phyloP scores from a whole-genome alignment of 2,888 invertebrate genomes.

The Drosophila rellima region DNA sequence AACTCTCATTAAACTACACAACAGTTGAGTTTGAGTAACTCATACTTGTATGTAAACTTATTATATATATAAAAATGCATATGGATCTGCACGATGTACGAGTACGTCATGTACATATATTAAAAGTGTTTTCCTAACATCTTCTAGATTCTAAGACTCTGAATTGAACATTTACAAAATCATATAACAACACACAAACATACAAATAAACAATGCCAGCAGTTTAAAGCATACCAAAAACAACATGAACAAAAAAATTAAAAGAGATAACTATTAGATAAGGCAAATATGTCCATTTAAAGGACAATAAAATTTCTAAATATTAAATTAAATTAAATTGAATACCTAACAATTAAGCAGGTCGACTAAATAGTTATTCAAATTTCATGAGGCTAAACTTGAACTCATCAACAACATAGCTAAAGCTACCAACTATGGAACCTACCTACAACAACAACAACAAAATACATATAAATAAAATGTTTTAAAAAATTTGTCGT shows the following conservation, averaged over 20 bases:
- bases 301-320: constrained; percentile 79
- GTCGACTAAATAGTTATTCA: constrained; percentile 50
- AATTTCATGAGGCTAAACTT: constrained; percentile 50
- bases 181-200: constrained; percentile 23
- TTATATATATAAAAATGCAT: neutral
- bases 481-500: constrained; percentile 71
- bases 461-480: constrained; percentile 48
- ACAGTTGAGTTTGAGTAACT: constrained; percentile 52
- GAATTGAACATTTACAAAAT: constrained; percentile 36
- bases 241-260: constrained; percentile 9
- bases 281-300: constrained; percentile 77
- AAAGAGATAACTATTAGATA: constrained; percentile 60
- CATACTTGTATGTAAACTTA: constrained; percentile 24
- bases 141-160: constrained; percentile 58
- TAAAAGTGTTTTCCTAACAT: constrained; percentile 69
- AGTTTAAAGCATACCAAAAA: constrained; percentile 47
- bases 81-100: constrained; percentile 7
- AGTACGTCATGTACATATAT: constrained; percentile 43
- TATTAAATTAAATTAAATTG: constrained; percentile 41
- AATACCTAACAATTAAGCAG: constrained; percentile 40
- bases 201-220: constrained; percentile 39
- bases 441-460: constrained; percentile 50
- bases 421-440: constrained; percentile 54
- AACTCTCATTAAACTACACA: constrained; percentile 45
- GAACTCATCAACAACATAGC: constrained; percentile 48